Percentiles rank a stretch among this genome's conserved stretches.
phyloP scores from a whole-genome alignment of 2,113 vertebrate species.

The Lasiurus cinereus region DNA sequence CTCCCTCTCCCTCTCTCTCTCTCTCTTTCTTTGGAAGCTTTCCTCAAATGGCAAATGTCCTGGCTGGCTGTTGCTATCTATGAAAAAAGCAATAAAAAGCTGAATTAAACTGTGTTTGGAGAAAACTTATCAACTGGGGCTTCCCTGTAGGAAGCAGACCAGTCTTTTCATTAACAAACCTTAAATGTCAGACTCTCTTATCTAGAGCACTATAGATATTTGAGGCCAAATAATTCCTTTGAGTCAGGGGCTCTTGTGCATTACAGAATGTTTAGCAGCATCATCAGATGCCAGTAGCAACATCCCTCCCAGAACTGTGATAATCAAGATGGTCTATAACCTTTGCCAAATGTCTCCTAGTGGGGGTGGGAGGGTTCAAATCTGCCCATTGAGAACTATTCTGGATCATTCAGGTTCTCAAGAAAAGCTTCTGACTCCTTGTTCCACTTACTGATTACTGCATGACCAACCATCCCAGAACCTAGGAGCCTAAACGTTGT shows the following conservation, averaged over 20 bases:
- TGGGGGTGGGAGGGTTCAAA: background rate
- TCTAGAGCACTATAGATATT: background rate
- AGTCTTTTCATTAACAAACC: background rate
- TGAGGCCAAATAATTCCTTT: background rate
- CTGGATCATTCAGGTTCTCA: background rate
- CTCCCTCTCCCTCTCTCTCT: background rate
- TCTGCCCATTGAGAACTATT: background rate
- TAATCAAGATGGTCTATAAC: background rate
- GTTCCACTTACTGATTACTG: background rate
- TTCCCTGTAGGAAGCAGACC: background rate
- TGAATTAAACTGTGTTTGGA: conserved; percentile 20
- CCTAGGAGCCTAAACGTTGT: background rate
- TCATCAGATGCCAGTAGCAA: background rate
- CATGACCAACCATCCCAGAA: background rate
- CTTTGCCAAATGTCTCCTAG: background rate
- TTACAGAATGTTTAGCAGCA: background rate
- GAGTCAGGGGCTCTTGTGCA: background rate
- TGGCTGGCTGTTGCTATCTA: background rate
- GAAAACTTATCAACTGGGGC: background rate
- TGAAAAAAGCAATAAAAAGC: conserved; percentile 1
- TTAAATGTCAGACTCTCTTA: background rate
- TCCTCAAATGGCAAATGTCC: background rate
- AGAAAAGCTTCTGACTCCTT: background rate
- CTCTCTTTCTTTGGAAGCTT: background rate
- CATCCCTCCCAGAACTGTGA: background rate